A percentile compares a stretch with the other conserved stretches of the same genome.
Evolutionary conservation across 2,797 vertebrate genomes (phyloP).

Genomic region (Thunnus albacares): DNA sequence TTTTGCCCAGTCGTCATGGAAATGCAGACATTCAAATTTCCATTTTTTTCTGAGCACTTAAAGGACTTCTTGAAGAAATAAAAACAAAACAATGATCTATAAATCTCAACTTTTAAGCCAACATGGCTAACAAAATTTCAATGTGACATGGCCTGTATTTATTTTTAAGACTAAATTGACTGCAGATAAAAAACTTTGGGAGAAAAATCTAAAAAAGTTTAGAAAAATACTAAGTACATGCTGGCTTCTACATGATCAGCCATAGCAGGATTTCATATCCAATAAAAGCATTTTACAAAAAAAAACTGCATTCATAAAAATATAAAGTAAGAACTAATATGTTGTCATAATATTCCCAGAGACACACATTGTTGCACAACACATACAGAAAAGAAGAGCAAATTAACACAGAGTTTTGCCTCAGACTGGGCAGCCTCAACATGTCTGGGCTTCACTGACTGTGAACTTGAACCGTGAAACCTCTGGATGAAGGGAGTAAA

Average conservation of each 20-base stretch:
- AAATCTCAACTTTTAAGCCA: neutral
- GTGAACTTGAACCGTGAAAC: constrained; percentile 81
- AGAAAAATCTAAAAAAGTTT: neutral
- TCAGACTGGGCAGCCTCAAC: constrained; percentile 44
- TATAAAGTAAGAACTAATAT: too few relatives aligned
- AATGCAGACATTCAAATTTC: neutral
- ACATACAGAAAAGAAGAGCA: neutral
- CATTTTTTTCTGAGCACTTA: too few relatives aligned
- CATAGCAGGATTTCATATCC: neutral
- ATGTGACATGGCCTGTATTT: neutral
- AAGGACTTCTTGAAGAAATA: neutral
- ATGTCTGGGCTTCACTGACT: constrained; percentile 63
- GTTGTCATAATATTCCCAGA: neutral
- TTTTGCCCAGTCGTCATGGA: neutral
- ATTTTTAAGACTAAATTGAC: neutral
- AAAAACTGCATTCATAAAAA: neutral
- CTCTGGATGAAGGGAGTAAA: constrained; percentile 28
- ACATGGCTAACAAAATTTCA: too few relatives aligned
- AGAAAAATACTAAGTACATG: neutral
- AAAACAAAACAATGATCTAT: neutral
- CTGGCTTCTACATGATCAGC: neutral
- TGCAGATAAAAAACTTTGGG: neutral
- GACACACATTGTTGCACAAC: neutral
- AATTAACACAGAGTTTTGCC: neutral
- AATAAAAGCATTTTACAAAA: neutral